Percentiles rank a stretch among this genome's conserved stretches.
phyloP scores from a whole-genome alignment of 1,140 invertebrate genomes.

The Oncopeltus fasciatus region DNA sequence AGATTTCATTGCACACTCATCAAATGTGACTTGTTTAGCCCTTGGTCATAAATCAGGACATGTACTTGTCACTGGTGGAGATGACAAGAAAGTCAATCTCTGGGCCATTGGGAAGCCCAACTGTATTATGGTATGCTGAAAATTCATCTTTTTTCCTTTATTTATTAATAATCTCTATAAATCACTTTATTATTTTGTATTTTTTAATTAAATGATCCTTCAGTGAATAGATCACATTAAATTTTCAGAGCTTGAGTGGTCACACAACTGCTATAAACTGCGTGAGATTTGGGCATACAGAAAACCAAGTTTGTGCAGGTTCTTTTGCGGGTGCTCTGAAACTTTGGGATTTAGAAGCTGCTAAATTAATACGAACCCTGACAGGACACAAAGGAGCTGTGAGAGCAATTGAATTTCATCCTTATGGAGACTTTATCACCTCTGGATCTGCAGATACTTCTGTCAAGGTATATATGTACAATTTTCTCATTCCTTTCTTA shows the following conservation, averaged over 20 bases:
- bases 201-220: no score
- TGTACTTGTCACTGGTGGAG: constrained; percentile 89
- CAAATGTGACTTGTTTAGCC: constrained; percentile 78
- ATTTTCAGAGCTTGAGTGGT: constrained; percentile 69
- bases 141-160: neutral
- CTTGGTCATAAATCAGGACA: constrained; percentile 80
- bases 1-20: constrained; percentile 76
- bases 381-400: constrained; percentile 86
- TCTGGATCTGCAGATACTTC: constrained; percentile 84
- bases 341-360: constrained; percentile 91
- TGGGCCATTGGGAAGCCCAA: constrained; percentile 92
- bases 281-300: constrained; percentile 84
- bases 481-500: no score
- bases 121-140: constrained; percentile 75
- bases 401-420: constrained; percentile 88
- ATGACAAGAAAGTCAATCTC: constrained; percentile 93
- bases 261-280: constrained; percentile 87
- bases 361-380: constrained; percentile 77
- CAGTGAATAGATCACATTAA: no score
- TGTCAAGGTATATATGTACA: constrained; percentile 61
- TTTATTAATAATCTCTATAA: neutral
- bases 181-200: neutral
- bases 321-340: constrained; percentile 84
- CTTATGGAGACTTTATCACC: constrained; percentile 84
- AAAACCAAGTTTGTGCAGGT: constrained; percentile 89